These are phyloP conservation scores for Augochlora pura DNA, from an alignment of 1,140 invertebrate genomes.

Conservation along the genomic window DNA sequence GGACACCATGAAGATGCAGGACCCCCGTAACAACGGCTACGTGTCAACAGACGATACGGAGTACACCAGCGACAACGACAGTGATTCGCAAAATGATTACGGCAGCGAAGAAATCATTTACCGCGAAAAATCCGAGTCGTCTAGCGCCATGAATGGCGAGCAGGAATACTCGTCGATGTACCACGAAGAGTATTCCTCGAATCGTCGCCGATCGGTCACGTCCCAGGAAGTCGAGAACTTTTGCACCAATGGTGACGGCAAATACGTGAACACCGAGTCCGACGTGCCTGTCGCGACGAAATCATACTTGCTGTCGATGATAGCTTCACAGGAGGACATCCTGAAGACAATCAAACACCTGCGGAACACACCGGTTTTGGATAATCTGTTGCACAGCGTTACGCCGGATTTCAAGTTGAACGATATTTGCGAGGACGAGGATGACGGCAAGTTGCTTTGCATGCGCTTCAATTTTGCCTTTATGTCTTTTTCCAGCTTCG, in stretches of 20 bases:
- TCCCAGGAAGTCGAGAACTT: conserved; percentile 57
- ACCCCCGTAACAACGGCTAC: conserved; percentile 46
- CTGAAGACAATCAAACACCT: conserved; percentile 70
- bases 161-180: conserved; percentile 46
- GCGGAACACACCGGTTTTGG: conserved; percentile 69
- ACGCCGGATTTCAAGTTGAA: conserved; percentile 60
- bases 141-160: conserved; percentile 52
- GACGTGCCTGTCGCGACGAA: conserved; percentile 61
- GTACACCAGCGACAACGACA: conserved; percentile 43
- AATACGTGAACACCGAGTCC: conserved; percentile 51
- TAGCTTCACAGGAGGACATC: conserved; percentile 72
- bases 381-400: conserved; percentile 68
- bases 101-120: conserved; percentile 63
- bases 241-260: conserved; percentile 53
- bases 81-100: conserved; percentile 68
- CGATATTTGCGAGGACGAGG: conserved; percentile 58
- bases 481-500: too few relatives aligned
- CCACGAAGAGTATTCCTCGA: conserved; percentile 16
- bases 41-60: conserved; percentile 59
- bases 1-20: conserved; percentile 20
- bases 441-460: conserved; percentile 69
- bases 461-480: conserved; percentile 52
- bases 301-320: conserved; percentile 66
- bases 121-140: conserved; percentile 39
- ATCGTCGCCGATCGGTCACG: conserved; percentile 43